These are phyloP conservation scores for Clupea harengus DNA, from an alignment of 2,113 vertebrate genomes.

Conservation along the genomic window DNA sequence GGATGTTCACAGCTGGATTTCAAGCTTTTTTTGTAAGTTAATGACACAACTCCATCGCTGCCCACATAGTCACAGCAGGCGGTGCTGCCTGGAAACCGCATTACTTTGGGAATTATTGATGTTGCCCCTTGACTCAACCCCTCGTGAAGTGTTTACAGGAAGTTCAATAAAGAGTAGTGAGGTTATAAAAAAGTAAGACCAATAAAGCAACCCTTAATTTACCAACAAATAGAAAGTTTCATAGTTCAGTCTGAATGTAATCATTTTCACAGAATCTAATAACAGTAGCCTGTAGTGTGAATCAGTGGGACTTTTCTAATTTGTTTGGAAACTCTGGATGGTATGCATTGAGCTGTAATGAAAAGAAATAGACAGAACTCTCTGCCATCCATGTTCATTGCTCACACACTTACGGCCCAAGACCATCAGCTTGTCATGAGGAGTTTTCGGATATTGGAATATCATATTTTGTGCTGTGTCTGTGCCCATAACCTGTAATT, in stretches of 20 bases:
- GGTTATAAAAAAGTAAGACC: not conserved
- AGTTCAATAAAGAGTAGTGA: not conserved
- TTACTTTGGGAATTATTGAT: not conserved
- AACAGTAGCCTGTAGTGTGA: not conserved
- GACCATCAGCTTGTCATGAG: not conserved
- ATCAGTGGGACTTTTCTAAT: not conserved
- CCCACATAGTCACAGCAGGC: not conserved
- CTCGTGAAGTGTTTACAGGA: not conserved
- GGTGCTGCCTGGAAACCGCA: not conserved
- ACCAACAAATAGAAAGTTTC: not conserved
- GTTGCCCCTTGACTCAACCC: constrained; percentile 2
- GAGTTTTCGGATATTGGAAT: not conserved
- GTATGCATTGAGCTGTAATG: not conserved
- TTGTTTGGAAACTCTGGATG: not conserved
- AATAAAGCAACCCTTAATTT: not conserved
- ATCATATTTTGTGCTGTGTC: not conserved
- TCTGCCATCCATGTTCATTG: not conserved
- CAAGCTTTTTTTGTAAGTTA: not conserved
- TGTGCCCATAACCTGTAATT: not conserved
- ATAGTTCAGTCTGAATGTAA: not conserved
- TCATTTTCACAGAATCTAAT: not conserved
- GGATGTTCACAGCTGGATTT: not conserved
- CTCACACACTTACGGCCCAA: not conserved
- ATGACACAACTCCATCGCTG: not conserved
- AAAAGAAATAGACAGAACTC: not conserved